These are phyloP conservation scores for Phyllostomus hastatus DNA, from an alignment of 2,113 vertebrate species.

Conservation along the genomic window DNA sequence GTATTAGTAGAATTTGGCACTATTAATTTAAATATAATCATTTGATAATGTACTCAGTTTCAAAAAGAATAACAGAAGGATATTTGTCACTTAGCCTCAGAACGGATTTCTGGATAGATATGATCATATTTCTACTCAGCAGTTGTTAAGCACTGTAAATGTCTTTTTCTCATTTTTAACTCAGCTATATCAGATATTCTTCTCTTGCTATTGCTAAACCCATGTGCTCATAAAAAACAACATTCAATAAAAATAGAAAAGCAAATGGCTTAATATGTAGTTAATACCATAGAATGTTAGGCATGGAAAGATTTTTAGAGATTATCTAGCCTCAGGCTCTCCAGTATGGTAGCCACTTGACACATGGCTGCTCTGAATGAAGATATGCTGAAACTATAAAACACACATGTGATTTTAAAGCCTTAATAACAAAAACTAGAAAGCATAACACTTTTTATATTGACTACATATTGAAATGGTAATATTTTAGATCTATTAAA, in stretches of 20 bases:
- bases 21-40: constrained; percentile 35
- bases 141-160: constrained; percentile 32
- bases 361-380: neutral
- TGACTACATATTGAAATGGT: neutral
- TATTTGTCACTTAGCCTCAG: constrained; percentile 31
- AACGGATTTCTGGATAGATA: constrained; percentile 45
- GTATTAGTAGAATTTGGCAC: neutral
- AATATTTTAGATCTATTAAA: neutral
- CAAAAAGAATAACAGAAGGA: neutral
- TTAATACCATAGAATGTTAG: neutral
- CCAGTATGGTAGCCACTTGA: neutral
- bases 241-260: neutral
- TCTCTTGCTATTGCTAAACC: neutral
- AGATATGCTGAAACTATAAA: neutral
- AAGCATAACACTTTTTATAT: neutral
- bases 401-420: neutral
- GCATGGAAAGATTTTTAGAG: neutral
- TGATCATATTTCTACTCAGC: constrained; percentile 30
- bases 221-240: neutral
- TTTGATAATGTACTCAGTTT: neutral
- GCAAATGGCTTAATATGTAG: neutral
- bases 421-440: neutral
- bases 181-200: neutral
- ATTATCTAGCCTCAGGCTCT: neutral
- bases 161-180: neutral